Evolutionary conservation across 2,888 invertebrate species (phyloP).

Genomic region (Drosophila limbata): DNA sequence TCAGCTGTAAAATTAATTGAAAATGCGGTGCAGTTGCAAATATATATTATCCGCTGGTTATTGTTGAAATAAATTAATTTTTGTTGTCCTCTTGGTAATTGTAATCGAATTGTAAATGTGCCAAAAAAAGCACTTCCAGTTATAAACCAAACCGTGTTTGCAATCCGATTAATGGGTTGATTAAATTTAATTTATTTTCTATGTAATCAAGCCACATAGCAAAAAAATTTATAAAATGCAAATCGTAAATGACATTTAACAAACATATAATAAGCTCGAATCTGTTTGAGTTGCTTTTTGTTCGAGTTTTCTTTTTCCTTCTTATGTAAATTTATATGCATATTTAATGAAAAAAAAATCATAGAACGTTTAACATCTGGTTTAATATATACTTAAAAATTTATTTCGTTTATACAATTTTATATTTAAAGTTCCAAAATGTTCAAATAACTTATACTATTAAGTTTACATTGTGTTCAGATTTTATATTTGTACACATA

Average conservation of each 20-base stretch:
- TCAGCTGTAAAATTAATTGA: conserved; percentile 74
- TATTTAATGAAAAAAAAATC: conserved; percentile 9
- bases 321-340: not conserved
- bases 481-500: conserved; percentile 13
- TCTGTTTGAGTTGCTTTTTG: not conserved
- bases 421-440: not conserved
- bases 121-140: conserved; percentile 19
- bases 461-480: not conserved
- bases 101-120: conserved; percentile 41
- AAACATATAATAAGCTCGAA: conserved; percentile 16
- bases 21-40: conserved; percentile 66
- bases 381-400: not conserved
- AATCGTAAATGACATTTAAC: conserved; percentile 38
- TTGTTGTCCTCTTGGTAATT: conserved; percentile 33
- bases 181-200: conserved; percentile 65
- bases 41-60: conserved; percentile 65
- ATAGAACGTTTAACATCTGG: not conserved
- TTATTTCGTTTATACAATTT: not conserved
- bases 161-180: conserved; percentile 74
- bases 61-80: conserved; percentile 75
- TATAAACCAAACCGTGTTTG: conserved; percentile 37
- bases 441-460: not conserved
- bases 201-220: conserved; percentile 34
- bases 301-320: not conserved
- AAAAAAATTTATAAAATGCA: conserved; percentile 25